phyloP scores from a whole-genome alignment of 2,797 vertebrate genomes.

The Champsocephalus gunnari region DNA sequence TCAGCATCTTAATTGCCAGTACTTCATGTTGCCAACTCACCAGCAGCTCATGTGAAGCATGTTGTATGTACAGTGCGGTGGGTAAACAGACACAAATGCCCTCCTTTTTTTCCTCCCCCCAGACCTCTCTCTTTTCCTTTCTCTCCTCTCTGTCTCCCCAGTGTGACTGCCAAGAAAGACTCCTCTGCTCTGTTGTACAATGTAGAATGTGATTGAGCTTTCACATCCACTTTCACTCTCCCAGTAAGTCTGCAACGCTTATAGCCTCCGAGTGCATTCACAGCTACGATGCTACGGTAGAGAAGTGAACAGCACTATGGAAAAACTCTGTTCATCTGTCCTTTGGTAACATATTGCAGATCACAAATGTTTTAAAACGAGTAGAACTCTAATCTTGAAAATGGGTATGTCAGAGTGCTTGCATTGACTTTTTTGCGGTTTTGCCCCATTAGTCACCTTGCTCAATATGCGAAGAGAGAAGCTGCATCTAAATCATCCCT shows the following conservation, averaged over 20 bases:
- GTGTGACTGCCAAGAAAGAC: constrained; percentile 76
- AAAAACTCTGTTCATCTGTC: constrained; percentile 48
- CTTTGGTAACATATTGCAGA: constrained; percentile 19
- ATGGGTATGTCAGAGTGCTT: constrained; percentile 28
- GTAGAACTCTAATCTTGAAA: constrained; percentile 37
- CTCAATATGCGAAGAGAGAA: constrained; percentile 52
- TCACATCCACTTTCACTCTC: constrained; percentile 82
- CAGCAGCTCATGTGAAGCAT: constrained; percentile 62
- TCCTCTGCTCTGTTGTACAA: constrained; percentile 79
- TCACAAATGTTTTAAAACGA: constrained; percentile 31
- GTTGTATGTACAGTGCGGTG: constrained; percentile 54
- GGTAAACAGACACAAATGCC: constrained; percentile 67
- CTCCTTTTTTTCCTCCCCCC: constrained; percentile 24
- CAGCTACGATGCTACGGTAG: constrained; percentile 44
- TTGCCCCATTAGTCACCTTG: constrained; percentile 59
- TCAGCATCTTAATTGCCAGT: constrained; percentile 71
- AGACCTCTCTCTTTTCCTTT: constrained; percentile 35
- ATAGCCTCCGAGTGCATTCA: constrained; percentile 61
- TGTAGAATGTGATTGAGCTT: constrained; percentile 85
- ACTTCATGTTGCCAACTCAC: constrained; percentile 65
- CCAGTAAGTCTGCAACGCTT: constrained; percentile 63
- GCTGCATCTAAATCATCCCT: constrained; percentile 59
- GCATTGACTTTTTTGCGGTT: constrained; percentile 56
- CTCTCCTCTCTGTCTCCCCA: constrained; percentile 57
- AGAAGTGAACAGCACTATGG: constrained; percentile 42